Evolutionary conservation across 2,113 vertebrate genomes (phyloP), one percentile per base, ranked within the genome.

Genomic region (Epinephelus lanceolatus): DNA sequence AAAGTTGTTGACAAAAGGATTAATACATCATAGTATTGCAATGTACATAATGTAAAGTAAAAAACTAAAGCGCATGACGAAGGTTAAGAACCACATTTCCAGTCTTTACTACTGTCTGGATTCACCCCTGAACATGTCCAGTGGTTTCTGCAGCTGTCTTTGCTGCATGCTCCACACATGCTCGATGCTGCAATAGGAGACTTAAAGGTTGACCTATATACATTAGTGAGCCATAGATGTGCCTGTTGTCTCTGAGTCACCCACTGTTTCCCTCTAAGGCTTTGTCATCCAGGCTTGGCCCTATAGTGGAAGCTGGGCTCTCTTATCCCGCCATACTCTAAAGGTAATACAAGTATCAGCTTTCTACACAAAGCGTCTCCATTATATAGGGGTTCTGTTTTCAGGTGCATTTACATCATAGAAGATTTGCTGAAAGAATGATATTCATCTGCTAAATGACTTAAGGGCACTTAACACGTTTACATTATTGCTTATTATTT

Each of bases 191-290:
- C 81, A 72, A 66, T 81, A 82, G 66, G 55, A 81, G 66, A 76
- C 75, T 65, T 61, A 62, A 66, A 74, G 65, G 45, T 33, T 88
- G 81, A 89, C 84, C 83, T 86, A 82, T 66, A 83, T 88, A 75
- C 56, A 33, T 65, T 21, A 73, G 57, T 55, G 21, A 56, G 47
- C 71, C 78, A 63, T 83, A 85, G 57, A 23, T 71, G 49, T 70
- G 76, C 12, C 47, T 55, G 82, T 81, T 83, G 83, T 83, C 69
- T 78, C 68, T 55, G 68, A 88, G 49, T 84, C 77, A 81, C 27
- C 25, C 60, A 63, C 79, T 21, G 37, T 57, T 63, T 76, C 71
- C 63, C 68, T 78, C 27, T 47, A 23, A 80, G 73, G 71, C 72
- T 67, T 71, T 69, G 76, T 75, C 60, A 62, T 85, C 27, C 67